Evolutionary conservation across 2,888 invertebrate species (phyloP).

Genomic region (Sesamia inferens): DNA sequence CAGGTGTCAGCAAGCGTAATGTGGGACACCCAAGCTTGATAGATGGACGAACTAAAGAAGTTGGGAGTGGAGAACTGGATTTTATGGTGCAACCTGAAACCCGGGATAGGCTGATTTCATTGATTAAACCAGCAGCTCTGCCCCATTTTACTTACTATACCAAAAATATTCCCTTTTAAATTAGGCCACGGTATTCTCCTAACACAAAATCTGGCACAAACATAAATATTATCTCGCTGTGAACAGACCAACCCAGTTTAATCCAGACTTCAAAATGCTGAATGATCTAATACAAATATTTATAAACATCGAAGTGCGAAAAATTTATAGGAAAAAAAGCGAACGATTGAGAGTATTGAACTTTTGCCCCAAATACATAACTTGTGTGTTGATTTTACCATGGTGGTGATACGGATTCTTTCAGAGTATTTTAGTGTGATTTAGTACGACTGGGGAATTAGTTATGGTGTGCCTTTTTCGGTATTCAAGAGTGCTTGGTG

Average conservation of each 20-base stretch:
- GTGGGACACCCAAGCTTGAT: too few relatives aligned
- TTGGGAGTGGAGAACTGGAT: too few relatives aligned
- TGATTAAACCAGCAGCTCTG: too few relatives aligned
- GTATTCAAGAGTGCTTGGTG: background rate
- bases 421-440: constrained; percentile 35
- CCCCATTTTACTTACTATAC: too few relatives aligned
- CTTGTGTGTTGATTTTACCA: constrained; percentile 45
- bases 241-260: constrained; percentile 26
- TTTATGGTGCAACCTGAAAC: too few relatives aligned
- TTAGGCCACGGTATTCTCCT: background rate
- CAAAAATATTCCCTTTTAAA: background rate
- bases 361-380: constrained; percentile 33
- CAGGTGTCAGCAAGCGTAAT: too few relatives aligned
- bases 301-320: constrained; percentile 38
- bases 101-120: too few relatives aligned
- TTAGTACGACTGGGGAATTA: constrained; percentile 32
- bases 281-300: constrained; percentile 56
- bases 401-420: constrained; percentile 26
- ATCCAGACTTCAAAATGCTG: constrained; percentile 29
- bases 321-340: constrained; percentile 6
- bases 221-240: background rate
- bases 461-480: constrained; percentile 11
- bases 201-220: constrained; percentile 10
- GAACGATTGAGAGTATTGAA: constrained; percentile 34
- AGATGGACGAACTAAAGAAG: too few relatives aligned